These are phyloP conservation scores for Drosophila multiciliata DNA, from an alignment of 2,888 invertebrate species.

Conservation along the genomic window DNA sequence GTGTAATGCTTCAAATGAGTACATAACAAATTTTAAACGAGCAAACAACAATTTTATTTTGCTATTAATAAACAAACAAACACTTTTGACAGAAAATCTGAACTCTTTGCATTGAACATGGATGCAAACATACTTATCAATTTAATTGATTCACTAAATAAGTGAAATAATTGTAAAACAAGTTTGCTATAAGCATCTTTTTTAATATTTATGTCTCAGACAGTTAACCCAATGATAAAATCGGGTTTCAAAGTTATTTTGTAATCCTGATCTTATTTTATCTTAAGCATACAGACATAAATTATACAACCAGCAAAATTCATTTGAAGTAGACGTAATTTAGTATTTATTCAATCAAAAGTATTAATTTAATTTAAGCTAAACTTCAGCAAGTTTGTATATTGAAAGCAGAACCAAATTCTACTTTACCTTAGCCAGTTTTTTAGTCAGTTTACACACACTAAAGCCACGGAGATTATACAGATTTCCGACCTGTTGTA, in stretches of 20 bases:
- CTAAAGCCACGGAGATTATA: background rate
- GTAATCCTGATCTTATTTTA: background rate
- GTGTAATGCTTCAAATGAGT: conserved; percentile 34
- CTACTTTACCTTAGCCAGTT: background rate
- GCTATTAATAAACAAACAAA: conserved; percentile 57
- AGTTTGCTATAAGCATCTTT: conserved; percentile 19
- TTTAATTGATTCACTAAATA: background rate
- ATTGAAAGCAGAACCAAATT: background rate
- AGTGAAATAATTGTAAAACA: conserved; percentile 8
- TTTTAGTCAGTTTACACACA: background rate
- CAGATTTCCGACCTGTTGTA: background rate
- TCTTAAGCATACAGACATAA: too few species aligned
- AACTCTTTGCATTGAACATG: conserved; percentile 7
- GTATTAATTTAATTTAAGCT: background rate
- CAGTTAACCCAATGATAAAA: too few species aligned
- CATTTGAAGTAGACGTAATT: too few species aligned
- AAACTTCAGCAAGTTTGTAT: background rate
- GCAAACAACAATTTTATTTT: conserved; percentile 55
- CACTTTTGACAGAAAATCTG: conserved; percentile 10
- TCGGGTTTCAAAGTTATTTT: too few species aligned
- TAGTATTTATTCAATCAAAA: background rate
- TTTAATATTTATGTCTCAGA: conserved; percentile 6
- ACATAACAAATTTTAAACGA: conserved; percentile 47
- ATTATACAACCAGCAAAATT: too few species aligned
- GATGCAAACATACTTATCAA: background rate